Evolutionary conservation across 1,140 invertebrate genomes (phyloP).

Genomic region (Amphibalanus amphitrite): DNA sequence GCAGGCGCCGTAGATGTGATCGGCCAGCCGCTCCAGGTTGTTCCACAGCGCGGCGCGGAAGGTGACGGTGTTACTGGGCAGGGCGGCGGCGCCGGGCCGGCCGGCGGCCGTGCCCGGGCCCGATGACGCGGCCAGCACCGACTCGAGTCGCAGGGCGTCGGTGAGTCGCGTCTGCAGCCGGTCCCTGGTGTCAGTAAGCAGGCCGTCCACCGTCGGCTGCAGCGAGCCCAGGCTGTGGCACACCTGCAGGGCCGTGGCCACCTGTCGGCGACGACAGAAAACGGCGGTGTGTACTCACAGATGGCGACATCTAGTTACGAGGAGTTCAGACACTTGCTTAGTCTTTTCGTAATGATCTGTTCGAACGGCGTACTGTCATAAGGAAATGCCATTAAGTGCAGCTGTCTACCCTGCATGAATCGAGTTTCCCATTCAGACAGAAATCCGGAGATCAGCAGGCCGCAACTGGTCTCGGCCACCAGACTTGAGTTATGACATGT

Average conservation of each 20-base stretch:
- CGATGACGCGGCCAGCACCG: no score
- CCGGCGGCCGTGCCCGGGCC: slow-evolving; percentile 14
- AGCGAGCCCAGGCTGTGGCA: slow-evolving; percentile 49
- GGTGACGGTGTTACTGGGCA: slow-evolving; percentile 46
- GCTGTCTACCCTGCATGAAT: no score
- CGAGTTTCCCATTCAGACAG: no score
- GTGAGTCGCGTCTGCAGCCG: slow-evolving; percentile 25
- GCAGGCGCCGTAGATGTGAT: slow-evolving; percentile 48
- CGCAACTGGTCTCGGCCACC: slow-evolving; percentile 50
- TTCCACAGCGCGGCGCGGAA: slow-evolving; percentile 56
- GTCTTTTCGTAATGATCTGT: no score
- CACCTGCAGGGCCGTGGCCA: slow-evolving; percentile 46
- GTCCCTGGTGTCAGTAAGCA: slow-evolving; percentile 33
- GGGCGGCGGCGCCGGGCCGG: slow-evolving; percentile 46
- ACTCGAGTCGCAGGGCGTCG: neutral
- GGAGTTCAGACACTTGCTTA: no score
- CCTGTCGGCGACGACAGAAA: slow-evolving; percentile 26
- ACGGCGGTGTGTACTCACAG: neutral
- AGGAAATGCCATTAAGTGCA: no score
- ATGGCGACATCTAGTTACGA: no score
- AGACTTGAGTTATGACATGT: slow-evolving; percentile 45
- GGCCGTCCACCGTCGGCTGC: slow-evolving; percentile 35
- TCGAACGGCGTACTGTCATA: no score
- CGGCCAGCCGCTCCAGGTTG: slow-evolving; percentile 55
- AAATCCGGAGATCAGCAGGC: slow-evolving; percentile 23